These are phyloP conservation scores for Bombylius discolor DNA, from an alignment of 2,888 invertebrate genomes.

Conservation along the genomic window DNA sequence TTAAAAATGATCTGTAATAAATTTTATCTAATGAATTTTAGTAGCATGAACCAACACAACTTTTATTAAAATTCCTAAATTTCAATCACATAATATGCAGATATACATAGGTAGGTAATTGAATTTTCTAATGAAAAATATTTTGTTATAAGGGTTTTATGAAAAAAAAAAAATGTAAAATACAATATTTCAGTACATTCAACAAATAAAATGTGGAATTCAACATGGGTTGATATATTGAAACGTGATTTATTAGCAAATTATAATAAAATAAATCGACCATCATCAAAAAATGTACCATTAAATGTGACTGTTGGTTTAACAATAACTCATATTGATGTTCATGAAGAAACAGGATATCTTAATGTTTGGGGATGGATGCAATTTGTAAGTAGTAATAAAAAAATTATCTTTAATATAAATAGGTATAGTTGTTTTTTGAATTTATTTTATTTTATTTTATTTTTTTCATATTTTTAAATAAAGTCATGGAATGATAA, in stretches of 20 bases:
- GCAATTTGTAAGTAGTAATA: conserved; percentile 40
- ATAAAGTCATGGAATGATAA: conserved; percentile 61
- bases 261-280: conserved; percentile 31
- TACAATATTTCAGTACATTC: too few relatives aligned
- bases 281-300: conserved; percentile 23
- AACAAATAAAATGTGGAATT: background rate
- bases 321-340: conserved; percentile 48
- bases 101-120: too few relatives aligned
- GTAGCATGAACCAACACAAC: too few relatives aligned
- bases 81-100: too few relatives aligned
- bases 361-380: conserved; percentile 48
- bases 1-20: too few relatives aligned
- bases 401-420: too few relatives aligned
- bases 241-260: conserved; percentile 44
- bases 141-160: too few relatives aligned
- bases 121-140: too few relatives aligned
- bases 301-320: conserved; percentile 37
- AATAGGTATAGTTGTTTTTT: background rate
- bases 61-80: too few relatives aligned
- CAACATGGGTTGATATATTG: conserved; percentile 35
- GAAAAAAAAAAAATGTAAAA: too few relatives aligned
- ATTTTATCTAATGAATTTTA: too few relatives aligned
- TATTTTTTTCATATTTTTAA: background rate
- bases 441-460: background rate
- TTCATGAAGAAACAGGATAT: conserved; percentile 49